A percentile compares a stretch with the other conserved stretches of the same genome.
Conservation (phyloP, 2,113 vertebrate species). For the Gavia stellata region DNA sequence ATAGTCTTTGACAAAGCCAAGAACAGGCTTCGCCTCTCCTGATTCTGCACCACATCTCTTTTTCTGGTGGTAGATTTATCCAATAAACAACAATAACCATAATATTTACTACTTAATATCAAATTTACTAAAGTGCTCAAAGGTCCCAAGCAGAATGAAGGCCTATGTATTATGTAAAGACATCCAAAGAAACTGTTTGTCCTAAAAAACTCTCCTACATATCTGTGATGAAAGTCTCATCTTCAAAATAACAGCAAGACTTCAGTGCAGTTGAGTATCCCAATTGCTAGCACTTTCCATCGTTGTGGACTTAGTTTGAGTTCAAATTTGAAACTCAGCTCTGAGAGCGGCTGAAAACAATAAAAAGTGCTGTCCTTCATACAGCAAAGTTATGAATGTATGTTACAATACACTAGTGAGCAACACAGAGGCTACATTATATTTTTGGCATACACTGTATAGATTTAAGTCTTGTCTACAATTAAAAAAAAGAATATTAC, state of each 20-base stretch:
- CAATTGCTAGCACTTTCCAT: background rate
- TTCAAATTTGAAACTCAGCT: background rate
- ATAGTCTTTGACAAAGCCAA: background rate
- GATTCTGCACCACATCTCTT: background rate
- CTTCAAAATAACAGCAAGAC: background rate
- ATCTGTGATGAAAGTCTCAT: background rate
- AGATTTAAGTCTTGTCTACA: background rate
- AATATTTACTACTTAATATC: conserved; percentile 14
- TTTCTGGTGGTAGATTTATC: background rate
- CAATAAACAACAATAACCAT: background rate
- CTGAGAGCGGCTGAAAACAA: background rate
- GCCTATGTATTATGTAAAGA: background rate
- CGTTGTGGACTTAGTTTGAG: background rate
- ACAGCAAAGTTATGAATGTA: background rate
- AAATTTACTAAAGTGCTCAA: conserved; percentile 18
- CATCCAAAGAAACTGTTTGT: background rate
- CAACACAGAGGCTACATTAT: background rate
- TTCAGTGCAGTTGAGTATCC: background rate
- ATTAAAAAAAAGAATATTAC: background rate
- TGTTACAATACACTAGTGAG: background rate
- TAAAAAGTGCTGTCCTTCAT: background rate
- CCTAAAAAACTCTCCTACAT: background rate
- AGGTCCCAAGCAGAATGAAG: background rate
- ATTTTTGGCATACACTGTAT: background rate
- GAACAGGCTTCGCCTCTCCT: background rate